Conservation (phyloP, 2,888 invertebrate species). For the Lutraria lutraria region DNA sequence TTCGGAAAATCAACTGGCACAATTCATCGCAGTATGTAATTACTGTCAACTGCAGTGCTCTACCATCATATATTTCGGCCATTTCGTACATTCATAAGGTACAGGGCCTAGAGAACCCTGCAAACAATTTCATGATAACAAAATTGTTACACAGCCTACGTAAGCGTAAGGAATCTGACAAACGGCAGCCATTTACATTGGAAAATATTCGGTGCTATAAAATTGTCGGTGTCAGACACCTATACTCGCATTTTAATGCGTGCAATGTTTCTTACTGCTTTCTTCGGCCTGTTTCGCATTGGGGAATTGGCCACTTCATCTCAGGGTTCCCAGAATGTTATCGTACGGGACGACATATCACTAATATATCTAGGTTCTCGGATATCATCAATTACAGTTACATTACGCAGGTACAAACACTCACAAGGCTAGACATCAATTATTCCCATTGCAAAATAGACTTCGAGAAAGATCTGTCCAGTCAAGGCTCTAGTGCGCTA, state of each 20-base stretch:
- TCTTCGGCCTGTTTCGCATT: constrained; percentile 47
- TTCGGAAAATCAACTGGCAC: too few relatives aligned
- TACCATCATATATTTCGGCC: not conserved
- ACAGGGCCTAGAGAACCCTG: not conserved
- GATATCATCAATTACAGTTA: not conserved
- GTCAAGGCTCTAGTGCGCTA: too few relatives aligned
- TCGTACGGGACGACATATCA: not conserved
- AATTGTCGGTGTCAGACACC: not conserved
- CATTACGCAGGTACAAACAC: constrained; percentile 28
- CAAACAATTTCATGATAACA: too few relatives aligned
- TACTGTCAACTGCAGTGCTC: too few relatives aligned
- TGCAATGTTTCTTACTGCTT: constrained; percentile 45
- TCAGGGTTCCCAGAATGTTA: not conserved
- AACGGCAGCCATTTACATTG: constrained; percentile 45
- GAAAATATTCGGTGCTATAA: not conserved
- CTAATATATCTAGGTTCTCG: not conserved
- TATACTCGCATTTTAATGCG: not conserved
- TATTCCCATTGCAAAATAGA: too few relatives aligned
- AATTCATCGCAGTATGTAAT: too few relatives aligned
- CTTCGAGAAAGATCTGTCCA: too few relatives aligned
- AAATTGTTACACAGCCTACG: not conserved
- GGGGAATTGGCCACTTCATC: constrained; percentile 41
- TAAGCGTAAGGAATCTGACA: not conserved
- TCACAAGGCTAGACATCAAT: constrained; percentile 43
- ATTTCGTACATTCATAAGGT: not conserved